phyloP scores from a whole-genome alignment of 2,888 invertebrate genomes.

The Caenorhabditis japonica region DNA sequence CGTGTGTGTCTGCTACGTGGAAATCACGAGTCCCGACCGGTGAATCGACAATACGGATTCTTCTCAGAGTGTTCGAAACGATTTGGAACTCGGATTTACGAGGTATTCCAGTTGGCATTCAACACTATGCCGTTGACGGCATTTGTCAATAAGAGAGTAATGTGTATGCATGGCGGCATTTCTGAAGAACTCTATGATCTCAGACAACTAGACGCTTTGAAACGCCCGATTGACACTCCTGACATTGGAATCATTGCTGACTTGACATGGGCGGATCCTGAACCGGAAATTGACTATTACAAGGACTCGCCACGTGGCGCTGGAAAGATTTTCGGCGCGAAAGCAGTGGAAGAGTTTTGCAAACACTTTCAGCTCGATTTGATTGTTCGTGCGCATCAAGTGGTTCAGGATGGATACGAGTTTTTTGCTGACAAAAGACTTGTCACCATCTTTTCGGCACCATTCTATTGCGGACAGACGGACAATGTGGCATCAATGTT shows the following conservation, averaged over 20 bases:
- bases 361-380: conserved; percentile 67
- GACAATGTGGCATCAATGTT: conserved; percentile 64
- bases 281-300: conserved; percentile 59
- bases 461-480: conserved; percentile 87
- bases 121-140: conserved; percentile 98
- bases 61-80: conserved; percentile 84
- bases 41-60: conserved; percentile 74
- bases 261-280: conserved; percentile 78
- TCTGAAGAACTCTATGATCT: conserved; percentile 66
- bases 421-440: conserved; percentile 84
- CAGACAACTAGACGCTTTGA: conserved; percentile 79
- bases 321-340: conserved; percentile 68
- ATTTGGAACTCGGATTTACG: conserved; percentile 84
- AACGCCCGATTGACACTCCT: conserved; percentile 81
- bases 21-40: conserved; percentile 95
- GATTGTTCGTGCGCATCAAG: conserved; percentile 74
- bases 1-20: conserved; percentile 93
- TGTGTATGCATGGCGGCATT: conserved; percentile 85
- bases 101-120: conserved; percentile 80
- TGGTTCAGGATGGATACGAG: conserved; percentile 86
- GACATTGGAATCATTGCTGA: conserved; percentile 80
- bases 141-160: conserved; percentile 88
- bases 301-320: conserved; percentile 67
- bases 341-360: conserved; percentile 68
- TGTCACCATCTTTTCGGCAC: conserved; percentile 80